Conservation (phyloP, 2,888 invertebrate species). For the Cheilosia urbana region DNA sequence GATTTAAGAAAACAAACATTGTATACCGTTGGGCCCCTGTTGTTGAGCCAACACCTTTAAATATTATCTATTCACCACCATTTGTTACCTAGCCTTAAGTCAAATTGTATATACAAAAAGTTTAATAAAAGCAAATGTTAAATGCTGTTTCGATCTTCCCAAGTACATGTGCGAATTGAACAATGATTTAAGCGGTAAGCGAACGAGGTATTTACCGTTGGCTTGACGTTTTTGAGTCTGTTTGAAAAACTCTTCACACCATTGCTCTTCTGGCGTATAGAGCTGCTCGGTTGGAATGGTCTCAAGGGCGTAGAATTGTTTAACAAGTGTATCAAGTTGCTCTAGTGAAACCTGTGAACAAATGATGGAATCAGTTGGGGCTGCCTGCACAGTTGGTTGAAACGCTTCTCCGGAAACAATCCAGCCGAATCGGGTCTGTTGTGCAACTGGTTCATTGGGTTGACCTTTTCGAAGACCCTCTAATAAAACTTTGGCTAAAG, state of each 20-base stretch:
- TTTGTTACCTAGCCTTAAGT: no score
- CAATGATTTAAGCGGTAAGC: conserved; percentile 39
- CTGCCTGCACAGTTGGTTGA: neutral
- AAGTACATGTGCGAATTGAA: conserved; percentile 18
- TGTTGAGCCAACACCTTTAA: no score
- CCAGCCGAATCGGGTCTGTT: conserved; percentile 37
- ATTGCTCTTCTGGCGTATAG: conserved; percentile 47
- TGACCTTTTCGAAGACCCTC: conserved; percentile 26
- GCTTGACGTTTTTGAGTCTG: conserved; percentile 25
- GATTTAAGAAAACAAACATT: no score
- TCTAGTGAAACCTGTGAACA: conserved; percentile 31
- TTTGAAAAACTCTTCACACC: conserved; percentile 58
- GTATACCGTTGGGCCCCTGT: no score
- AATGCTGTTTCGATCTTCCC: no score
- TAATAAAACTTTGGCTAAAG: conserved; percentile 20
- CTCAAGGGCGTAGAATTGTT: conserved; percentile 21
- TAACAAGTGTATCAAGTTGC: conserved; percentile 6
- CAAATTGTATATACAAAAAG: no score
- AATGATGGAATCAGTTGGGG: neutral
- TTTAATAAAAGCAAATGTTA: no score
- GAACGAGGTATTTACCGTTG: conserved; percentile 50
- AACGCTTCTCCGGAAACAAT: conserved; percentile 22
- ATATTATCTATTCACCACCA: no score
- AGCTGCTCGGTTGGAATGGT: conserved; percentile 14
- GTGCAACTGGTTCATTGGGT: conserved; percentile 29